These are phyloP conservation scores for Zingel zingel DNA, from an alignment of 2,113 vertebrate genomes.

Conservation along the genomic window DNA sequence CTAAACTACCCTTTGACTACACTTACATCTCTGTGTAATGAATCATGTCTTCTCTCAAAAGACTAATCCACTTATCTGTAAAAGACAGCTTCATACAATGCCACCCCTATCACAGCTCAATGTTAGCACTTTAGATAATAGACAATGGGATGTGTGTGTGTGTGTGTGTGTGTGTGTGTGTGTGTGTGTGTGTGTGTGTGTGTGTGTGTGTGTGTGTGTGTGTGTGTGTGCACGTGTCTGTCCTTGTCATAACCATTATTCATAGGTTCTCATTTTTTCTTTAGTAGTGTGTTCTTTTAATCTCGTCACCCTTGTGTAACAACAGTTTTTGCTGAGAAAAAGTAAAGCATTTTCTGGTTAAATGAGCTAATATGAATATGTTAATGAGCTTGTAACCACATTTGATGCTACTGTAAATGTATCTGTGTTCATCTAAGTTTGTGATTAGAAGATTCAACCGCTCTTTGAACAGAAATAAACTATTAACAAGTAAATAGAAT, in stretches of 20 bases:
- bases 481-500: background rate
- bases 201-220: background rate
- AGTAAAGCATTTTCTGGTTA: background rate
- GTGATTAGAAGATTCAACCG: background rate
- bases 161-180: slow-evolving; percentile 6
- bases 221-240: background rate
- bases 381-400: background rate
- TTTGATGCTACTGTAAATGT: background rate
- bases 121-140: slow-evolving; percentile 28
- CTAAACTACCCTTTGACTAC: slow-evolving; percentile 31
- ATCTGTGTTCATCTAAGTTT: background rate
- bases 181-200: background rate
- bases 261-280: slow-evolving; percentile 15
- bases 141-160: background rate
- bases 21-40: slow-evolving; percentile 43
- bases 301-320: background rate
- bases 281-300: background rate
- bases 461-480: background rate
- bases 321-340: background rate
- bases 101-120: slow-evolving; percentile 21
- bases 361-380: background rate
- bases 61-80: slow-evolving; percentile 61
- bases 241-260: slow-evolving; percentile 38
- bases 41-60: slow-evolving; percentile 45
- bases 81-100: slow-evolving; percentile 47